Evolutionary conservation across 2,797 vertebrate species (phyloP).

Genomic region (Neostethus bicornis): DNA sequence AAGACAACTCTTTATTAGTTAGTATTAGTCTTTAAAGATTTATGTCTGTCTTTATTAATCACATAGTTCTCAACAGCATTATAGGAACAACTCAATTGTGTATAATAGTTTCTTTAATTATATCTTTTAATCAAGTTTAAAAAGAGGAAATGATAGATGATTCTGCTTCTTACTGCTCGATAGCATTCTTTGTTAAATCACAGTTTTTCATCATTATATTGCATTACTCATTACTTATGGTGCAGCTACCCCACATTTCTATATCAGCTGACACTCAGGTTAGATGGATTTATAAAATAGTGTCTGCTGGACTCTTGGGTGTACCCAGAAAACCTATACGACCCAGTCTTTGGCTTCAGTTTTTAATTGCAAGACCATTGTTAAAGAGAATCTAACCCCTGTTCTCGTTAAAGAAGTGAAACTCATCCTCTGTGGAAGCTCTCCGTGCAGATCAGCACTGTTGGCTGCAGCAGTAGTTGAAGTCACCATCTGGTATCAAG

Average conservation of each 20-base stretch:
- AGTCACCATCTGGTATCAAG: constrained; percentile 60
- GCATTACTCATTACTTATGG: constrained; percentile 58
- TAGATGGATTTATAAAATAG: constrained; percentile 39
- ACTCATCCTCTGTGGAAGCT: constrained; percentile 45
- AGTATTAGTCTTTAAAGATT: neutral
- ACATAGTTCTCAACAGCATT: neutral
- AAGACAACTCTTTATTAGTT: neutral
- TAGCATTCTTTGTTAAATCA: constrained; percentile 41
- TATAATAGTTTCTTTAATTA: constrained; percentile 14
- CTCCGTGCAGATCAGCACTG: constrained; percentile 54
- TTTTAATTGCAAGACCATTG: constrained; percentile 27
- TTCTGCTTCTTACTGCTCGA: constrained; percentile 28
- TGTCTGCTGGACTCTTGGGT: constrained; percentile 34
- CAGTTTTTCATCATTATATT: constrained; percentile 36
- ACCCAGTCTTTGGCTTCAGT: constrained; percentile 33
- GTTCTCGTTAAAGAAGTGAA: constrained; percentile 42
- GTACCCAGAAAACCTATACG: constrained; percentile 35
- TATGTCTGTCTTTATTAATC: neutral
- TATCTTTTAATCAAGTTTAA: constrained; percentile 2
- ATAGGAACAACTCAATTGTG: neutral
- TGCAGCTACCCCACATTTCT: constrained; percentile 41
- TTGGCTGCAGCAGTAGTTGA: constrained; percentile 49
- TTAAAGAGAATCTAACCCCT: constrained; percentile 36
- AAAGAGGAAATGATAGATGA: neutral
- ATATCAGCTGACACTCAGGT: constrained; percentile 29